Percentiles rank a stretch among this genome's conserved stretches.
Evolutionary conservation across 2,888 invertebrate species (phyloP).

Genomic region (Dioctria linearis): DNA sequence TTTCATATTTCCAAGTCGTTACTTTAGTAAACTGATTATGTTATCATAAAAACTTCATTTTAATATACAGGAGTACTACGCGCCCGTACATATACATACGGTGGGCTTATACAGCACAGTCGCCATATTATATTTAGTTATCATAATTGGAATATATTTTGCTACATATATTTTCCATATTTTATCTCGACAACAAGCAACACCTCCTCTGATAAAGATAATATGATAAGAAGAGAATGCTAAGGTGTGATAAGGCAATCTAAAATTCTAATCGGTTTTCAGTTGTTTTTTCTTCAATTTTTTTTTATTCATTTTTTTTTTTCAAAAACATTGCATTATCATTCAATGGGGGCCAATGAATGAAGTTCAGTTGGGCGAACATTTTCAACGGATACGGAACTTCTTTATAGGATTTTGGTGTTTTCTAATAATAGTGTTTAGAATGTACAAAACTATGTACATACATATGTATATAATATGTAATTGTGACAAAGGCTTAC

Average conservation of each 20-base stretch:
- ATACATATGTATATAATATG: too few species aligned
- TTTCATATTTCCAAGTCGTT: conserved; percentile 50
- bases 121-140: background rate
- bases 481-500: too few species aligned
- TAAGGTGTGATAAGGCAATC: conserved; percentile 60
- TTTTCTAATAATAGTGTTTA: background rate
- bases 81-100: background rate
- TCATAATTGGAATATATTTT: background rate
- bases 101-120: conserved; percentile 5
- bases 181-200: conserved; percentile 43
- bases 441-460: too few species aligned
- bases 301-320: conserved; percentile 12
- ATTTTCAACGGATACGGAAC: conserved; percentile 32
- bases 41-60: conserved; percentile 55
- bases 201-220: conserved; percentile 58
- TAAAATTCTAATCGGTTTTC: conserved; percentile 58
- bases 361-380: conserved; percentile 33
- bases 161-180: background rate
- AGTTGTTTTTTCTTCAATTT: background rate
- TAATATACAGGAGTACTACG: conserved; percentile 20
- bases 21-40: conserved; percentile 52
- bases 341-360: background rate
- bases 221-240: conserved; percentile 58
- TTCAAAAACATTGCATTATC: conserved; percentile 29
- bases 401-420: background rate